Evolutionary conservation across 1,140 invertebrate genomes (phyloP).

Genomic region (Leucophenga varia): DNA sequence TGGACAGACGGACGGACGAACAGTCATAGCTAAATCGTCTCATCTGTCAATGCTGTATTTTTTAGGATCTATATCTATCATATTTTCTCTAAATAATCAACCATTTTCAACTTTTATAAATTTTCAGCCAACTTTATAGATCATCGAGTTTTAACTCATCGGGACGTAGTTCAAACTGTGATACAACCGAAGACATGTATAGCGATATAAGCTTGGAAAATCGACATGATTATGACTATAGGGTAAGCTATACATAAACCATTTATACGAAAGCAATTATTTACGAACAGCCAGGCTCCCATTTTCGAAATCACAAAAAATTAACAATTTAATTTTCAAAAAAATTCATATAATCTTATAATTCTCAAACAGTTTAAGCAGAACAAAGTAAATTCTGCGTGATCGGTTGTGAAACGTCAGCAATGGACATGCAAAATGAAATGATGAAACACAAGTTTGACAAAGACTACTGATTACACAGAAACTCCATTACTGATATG

Average conservation of each 20-base stretch:
- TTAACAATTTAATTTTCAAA: background rate
- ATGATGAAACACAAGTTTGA: no score
- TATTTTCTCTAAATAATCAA: no score
- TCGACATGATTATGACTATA: constrained; percentile 86
- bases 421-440: no score
- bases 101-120: constrained; percentile 7
- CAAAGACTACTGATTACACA: background rate
- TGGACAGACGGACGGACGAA: no score
- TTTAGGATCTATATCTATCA: no score
- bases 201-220: constrained; percentile 88
- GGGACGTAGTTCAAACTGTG: constrained; percentile 83
- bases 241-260: constrained; percentile 66
- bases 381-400: background rate
- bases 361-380: no score
- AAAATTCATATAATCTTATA: no score
- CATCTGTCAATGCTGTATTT: no score
- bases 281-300: no score
- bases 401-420: background rate
- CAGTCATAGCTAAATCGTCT: no score
- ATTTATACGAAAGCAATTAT: background rate
- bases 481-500: background rate
- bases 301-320: background rate
- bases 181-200: constrained; percentile 88
- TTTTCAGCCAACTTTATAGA: constrained; percentile 77
- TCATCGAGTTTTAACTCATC: constrained; percentile 89